Conservation (phyloP, 1,140 invertebrate genomes). For the Drosophila funebris region DNA sequence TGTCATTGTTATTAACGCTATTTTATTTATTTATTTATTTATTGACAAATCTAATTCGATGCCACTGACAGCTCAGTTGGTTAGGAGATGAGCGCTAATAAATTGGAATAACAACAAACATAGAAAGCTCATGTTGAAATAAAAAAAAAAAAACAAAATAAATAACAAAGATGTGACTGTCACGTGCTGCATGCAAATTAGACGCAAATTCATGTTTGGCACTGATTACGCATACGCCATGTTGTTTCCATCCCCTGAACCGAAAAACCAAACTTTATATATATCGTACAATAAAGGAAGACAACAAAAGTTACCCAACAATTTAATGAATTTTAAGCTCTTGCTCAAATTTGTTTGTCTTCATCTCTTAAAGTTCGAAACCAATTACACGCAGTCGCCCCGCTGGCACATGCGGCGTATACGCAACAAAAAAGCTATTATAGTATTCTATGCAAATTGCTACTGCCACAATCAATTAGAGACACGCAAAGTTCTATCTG, state of each 20-base stretch:
- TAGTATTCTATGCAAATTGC: conserved; percentile 16
- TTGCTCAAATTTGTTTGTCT: neutral
- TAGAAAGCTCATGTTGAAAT: neutral
- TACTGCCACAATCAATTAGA: conserved; percentile 22
- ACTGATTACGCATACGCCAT: conserved; percentile 63
- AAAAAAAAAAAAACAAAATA: no score
- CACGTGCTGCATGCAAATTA: conserved; percentile 69
- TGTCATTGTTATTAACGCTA: neutral
- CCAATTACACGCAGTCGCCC: conserved; percentile 21
- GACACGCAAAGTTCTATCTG: conserved; percentile 9
- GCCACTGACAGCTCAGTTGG: conserved; percentile 10
- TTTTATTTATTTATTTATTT: conserved; percentile 34
- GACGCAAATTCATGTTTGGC: conserved; percentile 35
- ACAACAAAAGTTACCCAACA: conserved; percentile 17
- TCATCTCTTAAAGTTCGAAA: conserved; percentile 8
- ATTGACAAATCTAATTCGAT: conserved; percentile 54
- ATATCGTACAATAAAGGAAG: conserved; percentile 3
- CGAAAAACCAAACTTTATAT: conserved; percentile 10
- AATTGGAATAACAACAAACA: conserved; percentile 18
- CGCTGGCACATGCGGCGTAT: conserved; percentile 13
- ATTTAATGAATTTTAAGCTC: conserved; percentile 53
- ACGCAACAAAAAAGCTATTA: neutral
- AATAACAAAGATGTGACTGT: conserved; percentile 22
- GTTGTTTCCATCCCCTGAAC: conserved; percentile 12
- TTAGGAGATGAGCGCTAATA: conserved; percentile 47